phyloP scores from a whole-genome alignment of 2,888 invertebrate species.

The Leptinotarsa tumamoca region DNA sequence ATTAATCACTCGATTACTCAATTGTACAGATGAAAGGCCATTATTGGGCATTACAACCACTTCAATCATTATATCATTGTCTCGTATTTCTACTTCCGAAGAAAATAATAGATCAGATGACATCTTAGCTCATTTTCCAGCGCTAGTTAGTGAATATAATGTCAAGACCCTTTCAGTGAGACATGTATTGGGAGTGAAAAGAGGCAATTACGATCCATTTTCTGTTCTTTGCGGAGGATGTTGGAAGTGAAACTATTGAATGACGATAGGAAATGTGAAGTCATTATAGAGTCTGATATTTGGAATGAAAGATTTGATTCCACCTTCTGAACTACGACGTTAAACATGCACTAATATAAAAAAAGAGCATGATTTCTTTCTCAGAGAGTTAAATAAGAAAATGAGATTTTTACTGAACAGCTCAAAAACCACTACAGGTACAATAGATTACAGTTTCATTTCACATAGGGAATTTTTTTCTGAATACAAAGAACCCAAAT shows the following conservation, averaged over 20 bases:
- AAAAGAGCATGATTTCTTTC: no score
- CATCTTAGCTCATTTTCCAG: constrained; percentile 1
- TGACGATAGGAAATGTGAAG: no score
- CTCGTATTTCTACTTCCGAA: constrained; percentile 30
- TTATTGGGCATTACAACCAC: constrained; percentile 24
- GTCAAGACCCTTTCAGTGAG: not conserved
- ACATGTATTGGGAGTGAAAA: not conserved
- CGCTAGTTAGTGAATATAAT: not conserved
- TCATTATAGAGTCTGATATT: no score
- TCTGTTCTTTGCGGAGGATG: not conserved
- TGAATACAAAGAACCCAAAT: no score
- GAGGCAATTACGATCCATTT: not conserved
- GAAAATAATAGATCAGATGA: constrained; percentile 7
- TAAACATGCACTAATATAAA: no score
- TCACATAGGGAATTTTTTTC: no score
- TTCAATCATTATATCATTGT: constrained; percentile 36
- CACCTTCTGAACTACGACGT: no score
- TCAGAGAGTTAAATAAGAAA: no score
- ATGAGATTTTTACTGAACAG: no score
- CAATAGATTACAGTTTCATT: no score
- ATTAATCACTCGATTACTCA: constrained; percentile 37
- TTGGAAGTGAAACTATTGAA: not conserved
- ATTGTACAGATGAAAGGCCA: constrained; percentile 32
- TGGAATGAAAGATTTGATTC: no score
- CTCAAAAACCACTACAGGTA: no score